Conservation (phyloP, 2,888 invertebrate species). For the Alloplasta piceator region DNA sequence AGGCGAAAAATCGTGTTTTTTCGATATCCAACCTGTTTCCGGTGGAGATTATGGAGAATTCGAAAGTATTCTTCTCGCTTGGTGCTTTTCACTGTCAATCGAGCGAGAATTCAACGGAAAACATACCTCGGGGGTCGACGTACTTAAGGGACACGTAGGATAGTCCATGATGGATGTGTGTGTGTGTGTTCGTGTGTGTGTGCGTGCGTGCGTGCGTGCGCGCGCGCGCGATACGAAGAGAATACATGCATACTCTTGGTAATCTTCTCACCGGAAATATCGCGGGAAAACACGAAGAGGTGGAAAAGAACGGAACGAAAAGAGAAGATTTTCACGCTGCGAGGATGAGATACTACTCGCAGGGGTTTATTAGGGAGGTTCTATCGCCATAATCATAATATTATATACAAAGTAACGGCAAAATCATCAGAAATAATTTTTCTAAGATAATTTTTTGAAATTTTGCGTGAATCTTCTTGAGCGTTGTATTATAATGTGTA, state of each 20-base stretch:
- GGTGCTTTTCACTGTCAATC: too few species aligned
- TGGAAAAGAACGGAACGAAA: neutral
- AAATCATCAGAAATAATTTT: too few species aligned
- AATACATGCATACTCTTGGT: slow-evolving; percentile 21
- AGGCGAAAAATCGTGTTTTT: too few species aligned
- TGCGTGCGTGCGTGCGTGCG: neutral
- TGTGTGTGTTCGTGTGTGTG: neutral
- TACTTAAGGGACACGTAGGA: neutral
- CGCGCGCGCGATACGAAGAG: neutral
- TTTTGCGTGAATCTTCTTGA: too few species aligned
- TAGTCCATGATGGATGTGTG: neutral
- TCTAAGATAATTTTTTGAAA: too few species aligned
- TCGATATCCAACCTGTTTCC: too few species aligned
- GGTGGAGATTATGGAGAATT: too few species aligned
- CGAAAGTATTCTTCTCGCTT: too few species aligned
- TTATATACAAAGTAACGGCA: too few species aligned
- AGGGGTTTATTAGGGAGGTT: slow-evolving; percentile 51
- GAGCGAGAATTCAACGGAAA: neutral
- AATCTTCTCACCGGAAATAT: slow-evolving; percentile 44
- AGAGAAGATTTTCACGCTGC: slow-evolving; percentile 29
- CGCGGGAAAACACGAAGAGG: slow-evolving; percentile 7
- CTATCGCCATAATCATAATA: too few species aligned
- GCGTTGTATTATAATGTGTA: too few species aligned
- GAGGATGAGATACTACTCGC: slow-evolving; percentile 42
- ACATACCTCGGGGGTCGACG: neutral